Percentiles rank a stretch among this genome's conserved stretches.
phyloP scores from a whole-genome alignment of 1,140 invertebrate genomes.

The Drosophila pachea region DNA sequence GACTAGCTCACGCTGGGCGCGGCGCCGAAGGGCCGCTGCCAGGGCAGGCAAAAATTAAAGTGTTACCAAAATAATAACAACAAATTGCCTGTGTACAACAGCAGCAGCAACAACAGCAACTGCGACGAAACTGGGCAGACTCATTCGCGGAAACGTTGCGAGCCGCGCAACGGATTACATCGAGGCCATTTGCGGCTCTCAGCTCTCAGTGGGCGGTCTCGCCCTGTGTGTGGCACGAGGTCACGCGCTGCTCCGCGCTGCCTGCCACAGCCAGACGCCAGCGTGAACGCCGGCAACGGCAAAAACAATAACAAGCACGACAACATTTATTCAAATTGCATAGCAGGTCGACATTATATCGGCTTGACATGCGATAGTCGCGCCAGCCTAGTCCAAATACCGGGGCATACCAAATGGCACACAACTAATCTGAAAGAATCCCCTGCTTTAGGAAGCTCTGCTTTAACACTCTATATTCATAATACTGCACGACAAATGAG shows the following conservation, averaged over 20 bases:
- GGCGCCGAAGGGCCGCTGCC: not conserved
- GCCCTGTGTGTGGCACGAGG: constrained; percentile 36
- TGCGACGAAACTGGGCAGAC: not conserved
- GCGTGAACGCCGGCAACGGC: constrained; percentile 20
- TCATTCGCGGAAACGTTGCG: constrained; percentile 57
- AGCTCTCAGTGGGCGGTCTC: constrained; percentile 25
- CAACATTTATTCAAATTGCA: constrained; percentile 72
- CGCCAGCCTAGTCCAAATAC: constrained; percentile 14
- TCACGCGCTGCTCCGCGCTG: constrained; percentile 36
- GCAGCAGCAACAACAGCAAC: constrained; percentile 25
- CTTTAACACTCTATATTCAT: too few species aligned
- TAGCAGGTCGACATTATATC: constrained; percentile 52
- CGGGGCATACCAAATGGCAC: constrained; percentile 14
- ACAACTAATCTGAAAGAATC: constrained; percentile 3
- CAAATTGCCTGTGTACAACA: constrained; percentile 59
- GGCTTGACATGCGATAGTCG: constrained; percentile 56
- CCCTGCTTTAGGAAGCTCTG: too few species aligned
- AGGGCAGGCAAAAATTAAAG: constrained; percentile 60
- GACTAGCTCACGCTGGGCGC: constrained; percentile 52
- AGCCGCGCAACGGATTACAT: constrained; percentile 60
- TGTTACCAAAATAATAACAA: constrained; percentile 76
- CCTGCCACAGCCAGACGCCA: constrained; percentile 33
- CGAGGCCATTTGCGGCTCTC: constrained; percentile 35
- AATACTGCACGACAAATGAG: too few species aligned
- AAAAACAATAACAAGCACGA: not conserved